Conservation (phyloP, 2,113 vertebrate genomes). For the Cyphomyrus plagiostoma region DNA sequence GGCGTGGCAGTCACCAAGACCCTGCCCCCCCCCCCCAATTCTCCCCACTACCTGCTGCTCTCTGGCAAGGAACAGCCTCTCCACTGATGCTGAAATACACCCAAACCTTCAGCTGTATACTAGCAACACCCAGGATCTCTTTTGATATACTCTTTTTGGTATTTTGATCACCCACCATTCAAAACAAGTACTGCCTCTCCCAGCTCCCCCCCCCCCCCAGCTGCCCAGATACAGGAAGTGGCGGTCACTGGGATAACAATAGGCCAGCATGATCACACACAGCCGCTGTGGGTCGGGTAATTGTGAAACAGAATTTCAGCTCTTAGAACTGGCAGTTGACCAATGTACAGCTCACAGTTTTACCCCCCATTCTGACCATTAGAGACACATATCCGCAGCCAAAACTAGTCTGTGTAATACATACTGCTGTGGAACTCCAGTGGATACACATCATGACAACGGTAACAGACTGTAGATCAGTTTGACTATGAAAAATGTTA, state of each 20-base stretch:
- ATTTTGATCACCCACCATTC: not conserved
- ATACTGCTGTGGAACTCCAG: not conserved
- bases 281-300: not conserved
- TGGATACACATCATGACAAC: not conserved
- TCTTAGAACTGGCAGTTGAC: not conserved
- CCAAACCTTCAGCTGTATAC: conserved; percentile 24
- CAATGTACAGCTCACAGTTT: not conserved
- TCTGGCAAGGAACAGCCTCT: not conserved
- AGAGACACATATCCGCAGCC: not conserved
- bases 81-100: not conserved
- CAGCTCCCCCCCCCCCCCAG: not conserved
- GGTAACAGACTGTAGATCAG: not conserved
- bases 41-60: not conserved
- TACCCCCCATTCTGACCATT: not conserved
- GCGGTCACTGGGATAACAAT: not conserved
- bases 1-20: conserved; percentile 39
- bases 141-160: not conserved
- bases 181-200: not conserved
- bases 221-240: not conserved
- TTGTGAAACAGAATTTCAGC: not conserved
- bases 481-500: not conserved
- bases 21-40: not conserved
- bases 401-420: not conserved
- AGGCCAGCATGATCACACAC: not conserved
- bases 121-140: not conserved